phyloP scores from a whole-genome alignment of 1,140 invertebrate species.

The Drosophila chauvacae region DNA sequence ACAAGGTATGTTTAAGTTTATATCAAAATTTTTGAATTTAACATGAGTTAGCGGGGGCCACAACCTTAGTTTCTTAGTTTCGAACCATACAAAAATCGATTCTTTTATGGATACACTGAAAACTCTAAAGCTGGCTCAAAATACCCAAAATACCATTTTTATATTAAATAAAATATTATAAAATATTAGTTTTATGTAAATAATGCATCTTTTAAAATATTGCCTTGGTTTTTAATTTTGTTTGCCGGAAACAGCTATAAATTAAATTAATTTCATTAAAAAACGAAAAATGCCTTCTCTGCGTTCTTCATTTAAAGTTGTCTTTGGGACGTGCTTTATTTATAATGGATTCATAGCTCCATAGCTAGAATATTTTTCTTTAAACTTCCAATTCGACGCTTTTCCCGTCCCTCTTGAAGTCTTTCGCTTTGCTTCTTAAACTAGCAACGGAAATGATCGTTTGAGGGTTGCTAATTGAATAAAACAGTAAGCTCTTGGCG shows the following conservation, averaged over 20 bases:
- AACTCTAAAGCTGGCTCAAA: neutral
- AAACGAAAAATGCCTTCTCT: neutral
- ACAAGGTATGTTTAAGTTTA: neutral
- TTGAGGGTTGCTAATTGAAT: constrained; percentile 48
- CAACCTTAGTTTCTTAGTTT: neutral
- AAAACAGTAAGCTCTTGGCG: constrained; percentile 1
- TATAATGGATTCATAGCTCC: neutral
- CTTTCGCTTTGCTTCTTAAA: neutral
- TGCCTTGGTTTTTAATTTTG: neutral
- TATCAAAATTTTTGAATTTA: neutral
- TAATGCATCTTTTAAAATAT: no score
- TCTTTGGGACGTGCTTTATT: neutral
- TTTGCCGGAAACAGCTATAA: no score
- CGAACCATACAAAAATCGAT: neutral
- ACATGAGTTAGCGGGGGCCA: neutral
- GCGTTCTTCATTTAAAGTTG: neutral
- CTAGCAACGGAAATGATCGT: constrained; percentile 52
- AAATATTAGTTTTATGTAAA: no score
- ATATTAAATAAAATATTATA: no score
- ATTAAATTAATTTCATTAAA: neutral
- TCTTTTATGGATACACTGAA: neutral
- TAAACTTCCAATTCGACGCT: neutral
- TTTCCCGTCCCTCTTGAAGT: neutral
- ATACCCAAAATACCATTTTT: no score
- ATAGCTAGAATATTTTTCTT: no score